Conservation (phyloP, 2,797 vertebrate genomes). For the Valencia hispanica region DNA sequence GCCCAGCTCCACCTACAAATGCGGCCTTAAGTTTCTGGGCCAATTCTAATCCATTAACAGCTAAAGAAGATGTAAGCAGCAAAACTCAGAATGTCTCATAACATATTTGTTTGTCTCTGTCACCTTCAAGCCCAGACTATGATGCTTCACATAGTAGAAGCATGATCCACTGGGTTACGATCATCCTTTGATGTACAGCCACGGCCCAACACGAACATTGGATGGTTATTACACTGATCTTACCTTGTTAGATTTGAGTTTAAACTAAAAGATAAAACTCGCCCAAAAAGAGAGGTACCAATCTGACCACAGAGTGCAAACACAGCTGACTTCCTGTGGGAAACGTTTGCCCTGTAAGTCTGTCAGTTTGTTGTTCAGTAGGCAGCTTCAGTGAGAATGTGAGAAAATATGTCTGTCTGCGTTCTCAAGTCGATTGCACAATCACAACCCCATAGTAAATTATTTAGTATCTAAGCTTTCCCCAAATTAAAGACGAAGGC, state of each 20-base stretch:
- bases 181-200: background rate
- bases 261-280: background rate
- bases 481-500: background rate
- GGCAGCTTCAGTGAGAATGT: background rate
- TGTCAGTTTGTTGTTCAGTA: background rate
- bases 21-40: too few relatives aligned
- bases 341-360: background rate
- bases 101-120: background rate
- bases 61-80: background rate
- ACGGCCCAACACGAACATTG: background rate
- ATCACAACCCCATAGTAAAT: background rate
- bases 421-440: too few relatives aligned
- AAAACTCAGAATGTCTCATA: background rate
- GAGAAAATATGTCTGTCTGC: too few relatives aligned
- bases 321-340: background rate
- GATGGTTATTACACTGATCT: background rate
- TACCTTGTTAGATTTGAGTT: background rate
- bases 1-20: too few relatives aligned
- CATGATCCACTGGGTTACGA: background rate
- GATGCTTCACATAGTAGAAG: background rate
- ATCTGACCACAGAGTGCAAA: background rate
- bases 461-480: background rate
- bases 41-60: background rate
- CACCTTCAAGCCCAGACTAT: background rate
- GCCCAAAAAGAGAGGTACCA: too few relatives aligned